Base-by-base conservation (phyloP, 1,140 invertebrate genomes). In the Hylyphantes graminicola region DNA sequence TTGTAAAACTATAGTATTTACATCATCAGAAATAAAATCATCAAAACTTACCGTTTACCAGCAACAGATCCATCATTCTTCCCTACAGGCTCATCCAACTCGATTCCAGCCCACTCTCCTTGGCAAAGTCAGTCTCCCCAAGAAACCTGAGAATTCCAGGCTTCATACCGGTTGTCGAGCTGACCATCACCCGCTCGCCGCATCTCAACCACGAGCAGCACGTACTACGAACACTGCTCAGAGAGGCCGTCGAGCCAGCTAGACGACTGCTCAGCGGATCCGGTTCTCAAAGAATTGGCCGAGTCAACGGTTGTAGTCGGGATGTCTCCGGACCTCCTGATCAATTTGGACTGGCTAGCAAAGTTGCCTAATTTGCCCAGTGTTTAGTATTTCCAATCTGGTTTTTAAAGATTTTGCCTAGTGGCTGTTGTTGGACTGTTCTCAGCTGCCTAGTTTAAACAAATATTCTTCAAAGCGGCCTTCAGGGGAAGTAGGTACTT, bases 21-120 rank as follows among this genome's bases (percentile, higher is more conserved):
- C 13, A 8, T 11, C 21, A 65, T 11, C 9, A 64, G 13, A 19
- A 63, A 51, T 1, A 51, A n/a, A n/a, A n/a, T 67, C n/a, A 9
- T 48, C 15, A 68, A 90, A 99, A 98, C 91, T 96, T 97, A 92
- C 91, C 91, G 90, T 89, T 91, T 91, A 9, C 91, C 97, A 86
- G 93, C 95, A 61, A 99, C 96, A 63, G 95, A 94, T 64, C 97
- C 97, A 90, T 99, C 97, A 91, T 99, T 98, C 90, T 98, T 98
- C 57, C 97, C 97, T 79, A 94, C 90, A 0, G 96, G 93, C 82
- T 98, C 96, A 89, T 98, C 96, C 85, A 99, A 91, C 90, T 98
- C 96, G 35, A 99, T 94, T 15, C 97, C 97, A 83, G 95, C 97
- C 97, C 97, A 98, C 87, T 96, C 93, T 17, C 97, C 21, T 93